phyloP scores from a whole-genome alignment of 2,797 vertebrate species.

The Gambelia wislizenii region DNA sequence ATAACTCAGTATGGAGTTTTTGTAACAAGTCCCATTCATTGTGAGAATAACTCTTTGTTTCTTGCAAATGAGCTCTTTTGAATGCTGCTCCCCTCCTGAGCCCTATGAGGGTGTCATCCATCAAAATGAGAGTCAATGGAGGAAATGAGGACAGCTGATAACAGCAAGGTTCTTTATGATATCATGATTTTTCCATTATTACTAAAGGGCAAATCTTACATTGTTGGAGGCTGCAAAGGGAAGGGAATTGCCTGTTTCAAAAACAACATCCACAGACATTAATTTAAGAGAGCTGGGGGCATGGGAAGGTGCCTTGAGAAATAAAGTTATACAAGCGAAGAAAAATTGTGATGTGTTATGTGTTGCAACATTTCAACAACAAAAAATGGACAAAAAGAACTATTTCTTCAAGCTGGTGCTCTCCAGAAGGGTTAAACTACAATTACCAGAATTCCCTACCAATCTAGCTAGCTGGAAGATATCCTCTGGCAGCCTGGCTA shows the following conservation, averaged over 20 bases:
- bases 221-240: not conserved
- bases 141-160: slow-evolving; percentile 27
- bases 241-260: not conserved
- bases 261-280: slow-evolving; percentile 1
- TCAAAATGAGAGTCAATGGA: slow-evolving; percentile 29
- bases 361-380: not conserved
- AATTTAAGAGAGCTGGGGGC: not conserved
- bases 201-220: slow-evolving; percentile 14
- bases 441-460: not conserved
- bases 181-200: slow-evolving; percentile 19
- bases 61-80: slow-evolving; percentile 23
- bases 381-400: slow-evolving; percentile 1
- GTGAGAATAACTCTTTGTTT: slow-evolving; percentile 29
- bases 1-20: slow-evolving; percentile 11
- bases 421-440: not conserved
- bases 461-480: not conserved
- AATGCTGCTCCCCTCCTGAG: slow-evolving; percentile 2
- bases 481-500: not conserved
- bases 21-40: slow-evolving; percentile 3
- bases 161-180: slow-evolving; percentile 25
- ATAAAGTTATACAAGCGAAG: not conserved
- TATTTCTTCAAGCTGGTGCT: not conserved
- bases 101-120: not conserved
- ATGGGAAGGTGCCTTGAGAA: slow-evolving; percentile 5
- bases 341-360: not conserved